phyloP scores from a whole-genome alignment of 1,140 invertebrate species.

The Wiebesia pumilae region DNA sequence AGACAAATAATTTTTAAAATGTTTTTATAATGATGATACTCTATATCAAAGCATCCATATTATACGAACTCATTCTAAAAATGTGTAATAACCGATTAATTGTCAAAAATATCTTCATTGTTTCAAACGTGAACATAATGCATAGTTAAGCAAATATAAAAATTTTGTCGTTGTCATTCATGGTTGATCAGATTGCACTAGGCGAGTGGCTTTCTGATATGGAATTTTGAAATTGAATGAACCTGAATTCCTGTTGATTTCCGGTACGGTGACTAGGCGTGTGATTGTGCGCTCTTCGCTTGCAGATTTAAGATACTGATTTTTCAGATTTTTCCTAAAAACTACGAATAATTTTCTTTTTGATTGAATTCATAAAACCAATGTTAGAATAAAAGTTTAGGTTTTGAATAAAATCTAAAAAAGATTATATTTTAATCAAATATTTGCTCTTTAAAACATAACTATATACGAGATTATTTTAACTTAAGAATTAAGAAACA shows the following conservation, averaged over 20 bases:
- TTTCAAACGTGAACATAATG: background rate
- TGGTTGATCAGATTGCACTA: background rate
- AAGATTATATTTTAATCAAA: too few relatives aligned
- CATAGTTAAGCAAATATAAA: background rate
- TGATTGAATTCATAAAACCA: background rate
- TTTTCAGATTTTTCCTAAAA: background rate
- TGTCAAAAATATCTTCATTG: background rate
- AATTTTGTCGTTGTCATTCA: conserved; percentile 7
- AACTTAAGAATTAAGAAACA: too few relatives aligned
- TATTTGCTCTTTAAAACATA: too few relatives aligned
- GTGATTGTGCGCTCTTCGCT: background rate
- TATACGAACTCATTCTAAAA: too few relatives aligned
- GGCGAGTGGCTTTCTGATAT: conserved; percentile 10
- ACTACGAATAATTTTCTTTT: background rate
- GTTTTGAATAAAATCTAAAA: too few relatives aligned
- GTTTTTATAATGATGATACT: too few relatives aligned
- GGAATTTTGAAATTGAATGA: conserved; percentile 48
- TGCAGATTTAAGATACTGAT: background rate
- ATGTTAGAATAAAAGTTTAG: too few relatives aligned
- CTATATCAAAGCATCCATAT: too few relatives aligned
- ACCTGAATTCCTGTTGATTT: conserved; percentile 44
- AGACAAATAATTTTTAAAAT: too few relatives aligned
- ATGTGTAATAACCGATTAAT: too few relatives aligned
- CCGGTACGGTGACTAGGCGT: background rate
- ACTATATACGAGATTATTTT: too few relatives aligned